Base-by-base conservation (phyloP, 2,888 invertebrate genomes). In the Dinocampus coccinellae region DNA sequence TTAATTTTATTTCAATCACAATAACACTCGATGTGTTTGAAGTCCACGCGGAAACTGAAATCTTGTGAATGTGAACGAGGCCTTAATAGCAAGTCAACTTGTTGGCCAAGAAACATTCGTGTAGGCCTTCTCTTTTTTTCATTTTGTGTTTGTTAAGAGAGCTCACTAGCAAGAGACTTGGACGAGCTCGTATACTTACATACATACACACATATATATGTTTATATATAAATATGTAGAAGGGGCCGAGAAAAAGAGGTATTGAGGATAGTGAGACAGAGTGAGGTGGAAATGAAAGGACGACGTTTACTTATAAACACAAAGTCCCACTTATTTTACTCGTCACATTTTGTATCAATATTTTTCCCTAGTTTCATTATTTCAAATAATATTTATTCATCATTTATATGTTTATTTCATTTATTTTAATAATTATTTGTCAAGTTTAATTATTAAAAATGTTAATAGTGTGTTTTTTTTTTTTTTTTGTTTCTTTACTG, bases 21-120 rank as follows among this genome's bases (percentile, higher is more conserved):
- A 42, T n/a, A 33, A 29, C 52, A 64, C 52, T 34, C 13, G 65
- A 52, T 22, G 36, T 29, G 70, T 33, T 36, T 78, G 80, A 73
- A 80, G 81, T 84, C 82, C 79, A 83, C 83, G 77, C 81, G 83
- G 81, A 85, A 84, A 85, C 84, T 84, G 84, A 78, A 76, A 77
- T 72, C 76, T 78, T 76, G 79, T 79, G 77, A 76, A 75, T 77
- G 78, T 77, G 78, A 77, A 78, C 78, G 66, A 61, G 65, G 70
- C 65, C 64, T 70, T 70, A 70, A 61, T 70, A 70, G 16, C 42
- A 57, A n/a, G n/a, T n/a, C n/a, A n/a, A 39, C 39, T 39, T 29
- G 36, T 64, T 52, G 29, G 47, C 33, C 33, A 33, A 47, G 63
- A 52, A 64, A 34, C 26, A 20, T 60, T 16, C 9, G 33, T 29